Evolutionary conservation across 1,140 invertebrate species (phyloP), one percentile per base, ranked within the genome.

Genomic region (Saccostrea cuccullata): DNA sequence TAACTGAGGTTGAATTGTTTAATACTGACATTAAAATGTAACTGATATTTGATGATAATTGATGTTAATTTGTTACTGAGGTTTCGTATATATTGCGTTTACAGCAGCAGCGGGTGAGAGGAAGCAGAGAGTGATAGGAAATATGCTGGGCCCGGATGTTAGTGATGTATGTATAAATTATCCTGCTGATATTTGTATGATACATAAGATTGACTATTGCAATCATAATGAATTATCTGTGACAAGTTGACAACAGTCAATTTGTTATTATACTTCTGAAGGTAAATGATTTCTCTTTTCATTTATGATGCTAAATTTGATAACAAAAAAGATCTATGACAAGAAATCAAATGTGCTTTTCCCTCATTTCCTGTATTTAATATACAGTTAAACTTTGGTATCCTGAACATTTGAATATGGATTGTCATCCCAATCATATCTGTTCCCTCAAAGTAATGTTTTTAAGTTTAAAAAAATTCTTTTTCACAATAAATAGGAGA

Each of bases 81-180:
- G 30, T 36, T 36, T 36, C 30, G 30, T 36, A 36, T 36, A 36
- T 64, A 82, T 82, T 82, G 0, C 13, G 40, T 56, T 84, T 84
- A 84, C 88, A 93, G 92, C 91, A 85, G 91, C 89, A 56, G 88
- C 90, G 17, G 92, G 91, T 23, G 91, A 88, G 40, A 89, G 90
- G 85, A 90, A 88, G 87, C 91, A 88, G 90, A 91, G 88, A 86
- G 90, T 87, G 89, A 89, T 70, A 87, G 91, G 73, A 82, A 91
- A 82, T 64, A 93, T 93, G 92, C 92, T 93, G 90, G 92, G n/a
- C n/a, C n/a, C 91, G 60, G 91, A 92, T 67, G 91, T 92, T 12
- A 93, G 92, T 91, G 93, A 93, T 90, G 93, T 93, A 83, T 56
- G 90, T 88, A 84, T 30, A n/a, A 58, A 17, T 47, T 47, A 47